Evolutionary conservation across 1,140 invertebrate genomes (phyloP), one percentile per base, ranked within the genome.

Genomic region (Planococcus citri): DNA sequence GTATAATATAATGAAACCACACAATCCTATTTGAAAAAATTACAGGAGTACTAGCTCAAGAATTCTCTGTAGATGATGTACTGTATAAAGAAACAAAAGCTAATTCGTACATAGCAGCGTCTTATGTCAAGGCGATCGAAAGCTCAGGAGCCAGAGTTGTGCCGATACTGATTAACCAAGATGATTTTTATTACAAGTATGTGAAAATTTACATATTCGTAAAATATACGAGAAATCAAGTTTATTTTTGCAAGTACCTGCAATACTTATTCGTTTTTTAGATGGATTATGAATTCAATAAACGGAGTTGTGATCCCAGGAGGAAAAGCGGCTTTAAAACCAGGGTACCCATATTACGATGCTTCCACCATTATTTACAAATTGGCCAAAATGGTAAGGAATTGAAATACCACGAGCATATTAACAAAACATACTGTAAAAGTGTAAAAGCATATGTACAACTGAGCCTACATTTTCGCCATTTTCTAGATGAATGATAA

Each of bases 41-140:
- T n/a, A n/a, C 51, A 41, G 69, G 69, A 1, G 57, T 70, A 22
- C 25, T 70, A 22, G 37, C 69, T 25, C 69, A 70, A 27, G 69
- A 70, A 27, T 70, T 57, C 24, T 1, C 1, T 22, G 29, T 6
- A 33, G 3, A 20, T 22, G 10, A 21, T 6, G 20, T n/a, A 6
- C 25, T 20, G 70, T 21, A 14, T 10, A 82, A 72, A 76, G 82
- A n/a, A n/a, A n/a, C n/a, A n/a, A n/a, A n/a, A n/a, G n/a, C n/a
- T n/a, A n/a, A n/a, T 1, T 86, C 85, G 74, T 93, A 88, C 74
- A 90, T 95, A 61, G 86, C 87, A 0, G 87, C 91, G 0, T 90
- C 88, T 0, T 95, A 95, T 75, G 88, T 95, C 0, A 94, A 95
- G 77, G 90, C 83, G 77, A 73, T 95, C 10, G 91, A 95, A 80